A percentile compares a stretch with the other conserved stretches of the same genome.
Evolutionary conservation across 2,113 vertebrate species (phyloP).

Genomic region (Gasterosteus aculeatus): DNA sequence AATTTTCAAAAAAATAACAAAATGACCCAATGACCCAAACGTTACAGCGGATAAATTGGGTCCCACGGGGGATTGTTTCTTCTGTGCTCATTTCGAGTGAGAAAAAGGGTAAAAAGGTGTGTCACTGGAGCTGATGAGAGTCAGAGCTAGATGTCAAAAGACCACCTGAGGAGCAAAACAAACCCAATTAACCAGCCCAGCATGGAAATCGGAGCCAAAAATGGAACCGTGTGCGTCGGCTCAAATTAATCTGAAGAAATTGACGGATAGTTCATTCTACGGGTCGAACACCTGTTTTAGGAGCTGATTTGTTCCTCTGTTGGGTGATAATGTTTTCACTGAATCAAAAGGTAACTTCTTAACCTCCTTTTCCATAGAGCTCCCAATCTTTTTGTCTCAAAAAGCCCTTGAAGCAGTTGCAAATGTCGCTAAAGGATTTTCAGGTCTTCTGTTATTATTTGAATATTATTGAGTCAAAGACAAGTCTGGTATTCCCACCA

Average conservation of each 20-base stretch:
- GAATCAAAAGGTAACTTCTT: background rate
- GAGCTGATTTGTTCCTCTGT: background rate
- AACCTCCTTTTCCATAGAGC: background rate
- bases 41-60: conserved; percentile 12
- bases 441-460: background rate
- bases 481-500: no score
- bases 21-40: background rate
- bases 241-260: conserved; percentile 37
- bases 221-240: conserved; percentile 46
- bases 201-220: conserved; percentile 51
- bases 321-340: background rate
- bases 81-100: background rate
- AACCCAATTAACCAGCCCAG: conserved; percentile 52
- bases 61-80: background rate
- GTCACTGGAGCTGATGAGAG: background rate
- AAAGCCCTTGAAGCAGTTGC: background rate
- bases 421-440: background rate
- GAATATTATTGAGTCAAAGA: background rate
- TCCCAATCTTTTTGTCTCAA: background rate
- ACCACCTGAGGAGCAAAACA: conserved; percentile 66
- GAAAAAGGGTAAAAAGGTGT: background rate
- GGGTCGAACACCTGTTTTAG: conserved; percentile 47
- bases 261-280: conserved; percentile 21
- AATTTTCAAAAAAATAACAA: background rate
- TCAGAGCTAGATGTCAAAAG: conserved; percentile 29